Evolutionary conservation across 2,888 invertebrate genomes (phyloP).

Genomic region (Caenorhabditis uteleia): DNA sequence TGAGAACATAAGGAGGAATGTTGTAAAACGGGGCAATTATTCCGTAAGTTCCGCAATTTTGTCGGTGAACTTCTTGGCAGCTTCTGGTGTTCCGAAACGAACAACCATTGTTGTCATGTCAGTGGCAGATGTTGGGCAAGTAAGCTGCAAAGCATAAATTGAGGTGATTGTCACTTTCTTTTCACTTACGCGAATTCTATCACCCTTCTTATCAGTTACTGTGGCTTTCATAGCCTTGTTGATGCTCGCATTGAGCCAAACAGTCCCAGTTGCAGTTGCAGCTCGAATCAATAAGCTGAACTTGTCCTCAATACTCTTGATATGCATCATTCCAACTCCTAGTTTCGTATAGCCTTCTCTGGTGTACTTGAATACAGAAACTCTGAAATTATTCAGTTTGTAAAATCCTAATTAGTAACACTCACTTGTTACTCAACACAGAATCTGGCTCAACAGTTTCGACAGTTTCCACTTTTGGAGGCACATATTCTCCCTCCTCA

Average conservation of each 20-base stretch:
- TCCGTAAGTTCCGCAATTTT: conserved; percentile 29
- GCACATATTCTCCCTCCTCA: conserved; percentile 50
- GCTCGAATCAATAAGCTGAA: conserved; percentile 49
- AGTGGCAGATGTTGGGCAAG: conserved; percentile 30
- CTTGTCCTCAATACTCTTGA: conserved; percentile 50
- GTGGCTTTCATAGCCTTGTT: conserved; percentile 49
- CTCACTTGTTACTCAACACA: conserved; percentile 44
- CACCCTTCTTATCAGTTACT: conserved; percentile 45
- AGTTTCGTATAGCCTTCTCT: conserved; percentile 46
- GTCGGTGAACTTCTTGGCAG: conserved; percentile 30
- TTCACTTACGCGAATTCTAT: conserved; percentile 31
- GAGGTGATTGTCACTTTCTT: no score
- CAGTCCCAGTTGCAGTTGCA: conserved; percentile 54
- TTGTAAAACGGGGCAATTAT: neutral
- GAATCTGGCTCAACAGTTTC: conserved; percentile 52
- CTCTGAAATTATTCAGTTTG: conserved; percentile 31
- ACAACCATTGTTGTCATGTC: conserved; percentile 53
- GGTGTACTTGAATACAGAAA: conserved; percentile 48
- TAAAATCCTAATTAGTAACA: neutral
- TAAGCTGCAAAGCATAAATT: conserved; percentile 23
- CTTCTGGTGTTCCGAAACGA: conserved; percentile 37
- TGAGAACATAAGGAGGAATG: neutral
- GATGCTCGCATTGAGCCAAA: conserved; percentile 51
- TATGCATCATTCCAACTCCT: conserved; percentile 53
- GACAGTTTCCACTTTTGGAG: conserved; percentile 54